Base-by-base conservation (phyloP, 2,888 invertebrate genomes). In the Synanthedon andrenaeformis region DNA sequence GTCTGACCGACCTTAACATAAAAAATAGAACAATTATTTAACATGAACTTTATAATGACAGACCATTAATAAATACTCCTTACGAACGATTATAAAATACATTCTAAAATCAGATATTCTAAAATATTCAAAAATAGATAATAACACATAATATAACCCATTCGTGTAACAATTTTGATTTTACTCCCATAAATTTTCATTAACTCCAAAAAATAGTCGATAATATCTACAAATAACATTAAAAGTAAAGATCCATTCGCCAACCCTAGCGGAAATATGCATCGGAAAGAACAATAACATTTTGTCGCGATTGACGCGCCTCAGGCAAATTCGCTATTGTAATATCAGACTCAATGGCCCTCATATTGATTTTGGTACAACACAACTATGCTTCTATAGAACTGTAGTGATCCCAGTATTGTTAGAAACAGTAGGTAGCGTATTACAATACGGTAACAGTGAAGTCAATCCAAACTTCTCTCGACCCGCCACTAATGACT, bases 241-340 rank as follows among this genome's bases (percentile, higher is more conserved):
- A 35, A 35, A 35, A 35, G 35, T 35, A 35, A 35, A 8, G 35
- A 35, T 35, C 35, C 35, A 10, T 35, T 8, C 2, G 6, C 45
- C 45, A 45, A 45, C 45, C 45, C 45, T 45, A 45, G 13, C 45
- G 45, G 45, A 14, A 14, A 10, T 11, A 41, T 41, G 57, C 58
- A 63, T 61, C 61, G 57, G 62, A 60, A 59, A 63, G 62, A 65
- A 66, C 66, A 66, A 69, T 66, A 66, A 63, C 62, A 62, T 45
- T 45, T 45, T 35, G 35, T 35, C 10, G 45, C 45, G 45, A 45
- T 45, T 23, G 49, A 13, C 17, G 49, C 17, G 17, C 23, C 49
- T 23, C 49, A 17, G 49, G 17, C 49, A 13, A 10, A 49, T 49
- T 45, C 45, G 49, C 19, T 17, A 49, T 49, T 49, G 49, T 49